Evolutionary conservation across 2,888 invertebrate species (phyloP), one percentile per base, ranked within the genome.

Genomic region (Lochmaea capreae): DNA sequence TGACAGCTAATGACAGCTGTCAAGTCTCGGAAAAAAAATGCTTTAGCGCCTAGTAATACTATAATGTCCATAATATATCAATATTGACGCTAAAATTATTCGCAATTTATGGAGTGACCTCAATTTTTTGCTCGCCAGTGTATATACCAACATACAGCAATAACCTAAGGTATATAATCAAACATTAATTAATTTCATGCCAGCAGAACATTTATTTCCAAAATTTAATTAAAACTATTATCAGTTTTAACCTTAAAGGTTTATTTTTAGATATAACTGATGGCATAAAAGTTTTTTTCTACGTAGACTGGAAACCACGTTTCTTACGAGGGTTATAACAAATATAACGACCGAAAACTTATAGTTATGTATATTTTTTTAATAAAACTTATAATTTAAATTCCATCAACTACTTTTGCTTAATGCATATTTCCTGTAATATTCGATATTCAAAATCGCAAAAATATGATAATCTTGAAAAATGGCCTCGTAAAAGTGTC

Each of bases 401-500:
- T 65, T 57, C 16, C 57, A 57, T 65, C 63, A 42, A 70, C 63
- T 42, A 57, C 71, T 71, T 65, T 49, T 16, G 65, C 61, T 22
- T 75, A 69, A 75, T 75, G 75, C 72, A 72, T 66, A 66, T 75
- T 58, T 61, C 66, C 66, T 72, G 75, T 75, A 69, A 54, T 52
- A 72, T 68, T 79, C 79, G 78, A 78, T 82, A 82, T 81, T 80
- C 80, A 81, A 78, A 80, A 78, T 81, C 79, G 78, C 76, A 77
- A 78, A 82, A 81, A 80, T 82, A 83, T 83, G 81, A 80, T 82
- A 81, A 83, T 81, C 79, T 75, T 80, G 80, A 82, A 80, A 78
- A 79, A 82, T 79, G 81, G 77, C 78, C 73, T 80, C 82, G 79
- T 81, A 81, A 82, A 82, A 80, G 76, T 80, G 81, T 79, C 81